These are phyloP conservation scores for Xylocopa sonorina DNA, from an alignment of 1,140 invertebrate genomes.

Conservation along the genomic window DNA sequence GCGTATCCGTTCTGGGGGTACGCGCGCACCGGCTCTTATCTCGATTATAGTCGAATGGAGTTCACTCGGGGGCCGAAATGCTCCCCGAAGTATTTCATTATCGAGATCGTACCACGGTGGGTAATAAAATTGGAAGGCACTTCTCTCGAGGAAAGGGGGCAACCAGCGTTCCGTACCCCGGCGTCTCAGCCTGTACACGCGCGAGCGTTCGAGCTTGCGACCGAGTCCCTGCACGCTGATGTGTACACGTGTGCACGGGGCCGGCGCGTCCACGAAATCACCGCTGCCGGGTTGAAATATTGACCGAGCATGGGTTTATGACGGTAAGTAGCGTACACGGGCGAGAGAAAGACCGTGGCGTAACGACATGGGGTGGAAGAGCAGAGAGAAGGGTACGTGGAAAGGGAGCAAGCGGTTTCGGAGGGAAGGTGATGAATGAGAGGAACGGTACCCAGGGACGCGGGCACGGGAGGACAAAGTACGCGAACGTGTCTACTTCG, in stretches of 20 bases:
- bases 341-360: conserved; percentile 25
- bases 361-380: not conserved
- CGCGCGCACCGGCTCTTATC: conserved; percentile 62
- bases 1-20: conserved; percentile 31
- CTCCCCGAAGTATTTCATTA: conserved; percentile 72
- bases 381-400: conserved; percentile 1
- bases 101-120: conserved; percentile 68
- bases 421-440: conserved; percentile 44
- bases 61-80: conserved; percentile 66
- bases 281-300: conserved; percentile 57
- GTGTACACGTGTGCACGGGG: conserved; percentile 9
- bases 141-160: conserved; percentile 33
- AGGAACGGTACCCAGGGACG: conserved; percentile 6
- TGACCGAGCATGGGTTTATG: conserved; percentile 60
- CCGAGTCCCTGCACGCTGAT: conserved; percentile 10
- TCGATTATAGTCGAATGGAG: conserved; percentile 70
- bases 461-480: conserved; percentile 22
- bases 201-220: conserved; percentile 6
- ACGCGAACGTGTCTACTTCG: not conserved
- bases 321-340: conserved; percentile 60
- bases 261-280: conserved; percentile 45
- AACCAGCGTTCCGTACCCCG: not conserved
- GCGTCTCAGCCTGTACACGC: no score
- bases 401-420: conserved; percentile 50
- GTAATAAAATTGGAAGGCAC: conserved; percentile 74